A percentile compares a stretch with the other conserved stretches of the same genome.
Conservation (phyloP, 2,797 vertebrate species). For the Aplochiton taeniatus region DNA sequence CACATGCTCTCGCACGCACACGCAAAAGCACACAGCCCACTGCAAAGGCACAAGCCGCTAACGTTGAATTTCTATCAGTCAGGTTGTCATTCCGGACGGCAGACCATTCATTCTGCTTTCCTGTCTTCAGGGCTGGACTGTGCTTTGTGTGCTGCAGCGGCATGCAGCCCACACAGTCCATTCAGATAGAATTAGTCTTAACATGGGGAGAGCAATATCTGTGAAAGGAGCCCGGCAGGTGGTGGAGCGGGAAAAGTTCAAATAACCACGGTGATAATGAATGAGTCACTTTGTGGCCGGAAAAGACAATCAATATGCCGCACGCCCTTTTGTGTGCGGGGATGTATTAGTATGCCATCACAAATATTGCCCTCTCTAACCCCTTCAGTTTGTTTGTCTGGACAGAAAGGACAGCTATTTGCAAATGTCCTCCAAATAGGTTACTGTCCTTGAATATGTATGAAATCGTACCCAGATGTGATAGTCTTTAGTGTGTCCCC, state of each 20-base stretch:
- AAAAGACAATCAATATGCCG: constrained; percentile 7
- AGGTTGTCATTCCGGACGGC: constrained; percentile 22
- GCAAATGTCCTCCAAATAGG: too few species aligned
- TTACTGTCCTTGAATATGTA: too few species aligned
- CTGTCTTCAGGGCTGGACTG: constrained; percentile 11
- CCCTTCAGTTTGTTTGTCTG: too few species aligned
- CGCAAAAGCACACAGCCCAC: background rate
- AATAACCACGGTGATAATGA: constrained; percentile 43
- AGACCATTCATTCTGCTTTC: background rate
- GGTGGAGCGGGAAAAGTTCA: constrained; percentile 56
- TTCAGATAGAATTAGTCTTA: constrained; percentile 40
- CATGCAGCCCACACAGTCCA: constrained; percentile 24
- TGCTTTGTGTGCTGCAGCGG: constrained; percentile 13
- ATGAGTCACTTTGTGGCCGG: constrained; percentile 43
- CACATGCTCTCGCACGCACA: background rate
- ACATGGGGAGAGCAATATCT: constrained; percentile 50
- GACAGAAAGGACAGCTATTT: too few species aligned
- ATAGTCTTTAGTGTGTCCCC: too few species aligned
- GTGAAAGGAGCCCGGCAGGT: constrained; percentile 46
- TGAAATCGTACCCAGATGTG: too few species aligned
- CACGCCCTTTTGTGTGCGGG: too few species aligned
- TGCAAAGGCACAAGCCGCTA: constrained; percentile 18
- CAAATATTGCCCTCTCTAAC: too few species aligned
- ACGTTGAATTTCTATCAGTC: constrained; percentile 37
- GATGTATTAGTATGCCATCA: too few species aligned